Base-by-base conservation (phyloP, 1,140 invertebrate species). In the Achroia grisella region DNA sequence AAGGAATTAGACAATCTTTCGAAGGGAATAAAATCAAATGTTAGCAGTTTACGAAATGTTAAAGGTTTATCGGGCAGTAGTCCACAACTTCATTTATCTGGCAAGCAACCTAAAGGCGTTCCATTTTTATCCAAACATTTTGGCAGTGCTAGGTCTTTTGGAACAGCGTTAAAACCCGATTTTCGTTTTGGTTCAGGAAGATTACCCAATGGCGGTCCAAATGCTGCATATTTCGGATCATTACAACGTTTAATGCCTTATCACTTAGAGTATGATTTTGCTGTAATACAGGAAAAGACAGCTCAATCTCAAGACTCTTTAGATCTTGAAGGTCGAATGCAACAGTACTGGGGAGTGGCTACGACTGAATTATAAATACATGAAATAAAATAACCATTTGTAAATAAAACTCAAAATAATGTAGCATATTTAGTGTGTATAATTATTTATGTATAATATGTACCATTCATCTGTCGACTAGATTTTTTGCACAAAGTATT, bases 341-440 rank as follows among this genome's bases (percentile, higher is more conserved):
- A 93, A 53, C 93, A 94, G 56, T 95, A 95, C 78, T 95, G 93
- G 93, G 93, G 93, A 32, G 93, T 95, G 31, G 93, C 93, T 4
- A 94, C 93, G 1, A 95, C 93, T 0, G 93, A 95, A 81, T 71
- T 94, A 39, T 93, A 89, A 73, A 57, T 48, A 67, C 39, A 44
- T 36, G 44, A 50, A 23, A 27, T 30, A 40, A 42, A 48, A 54
- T 39, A 47, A 30, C 12, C n/a, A n/a, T 44, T 31, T 80, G 75
- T 82, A 82, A 84, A 80, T 84, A 80, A 84, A 74, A 80, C 66
- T 67, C 65, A 62, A 55, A 48, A 60, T 48, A 55, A 62, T 61
- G 77, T 73, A 70, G 47, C 53, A 59, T 63, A 62, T 29, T 42
- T 46, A 27, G 40, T 48, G 62, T 74, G 57, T 73, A 66, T 65